Percentiles rank a stretch among this genome's conserved stretches.
Evolutionary conservation across 1,140 invertebrate species (phyloP).

Genomic region (Saxidomus purpurata): DNA sequence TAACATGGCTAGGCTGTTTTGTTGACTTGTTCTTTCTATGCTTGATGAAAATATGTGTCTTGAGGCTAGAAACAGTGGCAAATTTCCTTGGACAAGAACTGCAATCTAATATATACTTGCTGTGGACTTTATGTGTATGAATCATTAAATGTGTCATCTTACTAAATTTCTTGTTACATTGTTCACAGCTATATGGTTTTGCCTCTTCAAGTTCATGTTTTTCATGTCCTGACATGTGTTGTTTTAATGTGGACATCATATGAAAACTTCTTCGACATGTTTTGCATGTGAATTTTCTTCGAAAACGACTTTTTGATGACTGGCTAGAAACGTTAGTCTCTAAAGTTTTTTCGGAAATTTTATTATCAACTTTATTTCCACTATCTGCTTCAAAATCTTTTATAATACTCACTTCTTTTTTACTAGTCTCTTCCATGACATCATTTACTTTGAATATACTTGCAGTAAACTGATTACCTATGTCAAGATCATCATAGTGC

Average conservation of each 20-base stretch:
- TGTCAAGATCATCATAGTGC: too few species aligned
- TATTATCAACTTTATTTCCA: too few species aligned
- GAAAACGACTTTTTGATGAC: neutral
- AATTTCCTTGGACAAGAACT: neutral
- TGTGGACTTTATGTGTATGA: neutral
- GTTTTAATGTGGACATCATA: constrained; percentile 24
- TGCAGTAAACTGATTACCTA: too few species aligned
- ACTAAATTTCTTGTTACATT: neutral
- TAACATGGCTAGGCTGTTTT: neutral
- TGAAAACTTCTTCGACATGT: constrained; percentile 13
- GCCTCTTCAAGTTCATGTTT: neutral
- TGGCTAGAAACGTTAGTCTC: too few species aligned
- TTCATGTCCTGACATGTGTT: constrained; percentile 5
- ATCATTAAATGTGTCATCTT: neutral
- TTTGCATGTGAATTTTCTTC: neutral
- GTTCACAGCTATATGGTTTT: neutral
- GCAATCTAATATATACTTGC: neutral
- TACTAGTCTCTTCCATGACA: too few species aligned
- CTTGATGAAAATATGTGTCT: neutral
- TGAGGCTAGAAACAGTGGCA: neutral
- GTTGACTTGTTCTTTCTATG: neutral
- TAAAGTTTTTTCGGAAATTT: too few species aligned
- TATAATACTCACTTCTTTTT: too few species aligned
- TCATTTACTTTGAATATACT: too few species aligned
- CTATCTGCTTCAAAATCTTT: too few species aligned